A percentile compares a stretch with the other conserved stretches of the same genome.
Evolutionary conservation across 2,797 vertebrate genomes (phyloP).

Genomic region (Tokudaia muenninki): DNA sequence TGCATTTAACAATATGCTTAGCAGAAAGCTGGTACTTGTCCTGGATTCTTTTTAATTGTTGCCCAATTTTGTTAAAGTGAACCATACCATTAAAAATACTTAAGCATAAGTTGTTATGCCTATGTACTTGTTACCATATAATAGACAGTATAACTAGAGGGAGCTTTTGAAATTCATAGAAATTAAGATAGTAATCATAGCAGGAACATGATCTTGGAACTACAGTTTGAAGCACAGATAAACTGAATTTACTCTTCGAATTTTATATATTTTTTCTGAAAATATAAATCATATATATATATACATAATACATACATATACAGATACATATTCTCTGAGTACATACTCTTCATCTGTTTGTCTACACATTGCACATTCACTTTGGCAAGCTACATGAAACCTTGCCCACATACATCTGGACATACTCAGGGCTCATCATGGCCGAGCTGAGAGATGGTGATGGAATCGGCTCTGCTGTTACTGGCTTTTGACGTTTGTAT

Average conservation of each 20-base stretch:
- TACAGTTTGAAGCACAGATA: neutral
- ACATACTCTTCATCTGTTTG: constrained; percentile 31
- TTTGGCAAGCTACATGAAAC: constrained; percentile 43
- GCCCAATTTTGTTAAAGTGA: constrained; percentile 1
- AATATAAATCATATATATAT: neutral
- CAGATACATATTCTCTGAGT: neutral
- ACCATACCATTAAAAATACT: neutral
- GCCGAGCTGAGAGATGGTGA: constrained; percentile 48
- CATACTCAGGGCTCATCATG: constrained; percentile 60
- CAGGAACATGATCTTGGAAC: neutral
- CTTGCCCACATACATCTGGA: constrained; percentile 77
- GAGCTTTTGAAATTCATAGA: neutral
- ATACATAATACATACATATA: rapidly evolving
- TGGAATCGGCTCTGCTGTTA: constrained; percentile 63
- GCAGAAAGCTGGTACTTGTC: neutral
- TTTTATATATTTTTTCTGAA: neutral
- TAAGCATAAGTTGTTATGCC: neutral
- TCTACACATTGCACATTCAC: constrained; percentile 32
- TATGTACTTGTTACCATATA: neutral
- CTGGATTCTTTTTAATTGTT: neutral
- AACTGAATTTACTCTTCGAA: constrained; percentile 11
- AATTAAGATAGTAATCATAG: neutral
- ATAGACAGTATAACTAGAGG: neutral
- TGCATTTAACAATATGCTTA: neutral
- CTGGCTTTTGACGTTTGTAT: constrained; percentile 62